Conservation (phyloP, 2,797 vertebrate genomes). For the Pangasius sanitwongsei region DNA sequence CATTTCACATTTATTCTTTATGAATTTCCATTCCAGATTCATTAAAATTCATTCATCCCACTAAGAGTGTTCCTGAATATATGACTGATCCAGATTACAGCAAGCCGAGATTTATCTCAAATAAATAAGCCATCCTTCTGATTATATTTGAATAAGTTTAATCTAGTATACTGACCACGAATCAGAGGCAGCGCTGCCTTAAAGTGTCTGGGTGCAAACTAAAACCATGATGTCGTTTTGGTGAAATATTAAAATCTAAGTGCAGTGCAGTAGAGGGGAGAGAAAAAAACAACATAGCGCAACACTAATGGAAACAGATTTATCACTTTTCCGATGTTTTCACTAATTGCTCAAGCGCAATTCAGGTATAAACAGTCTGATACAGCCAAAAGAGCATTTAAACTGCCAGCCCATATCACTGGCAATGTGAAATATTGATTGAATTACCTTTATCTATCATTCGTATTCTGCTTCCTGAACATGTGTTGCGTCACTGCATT, state of each 20-base stretch:
- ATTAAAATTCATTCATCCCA: background rate
- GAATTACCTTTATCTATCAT: background rate
- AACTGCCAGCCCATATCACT: background rate
- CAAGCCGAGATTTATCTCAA: background rate
- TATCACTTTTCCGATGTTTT: background rate
- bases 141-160: background rate
- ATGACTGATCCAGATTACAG: background rate
- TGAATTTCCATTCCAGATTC: background rate
- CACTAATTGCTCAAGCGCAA: background rate
- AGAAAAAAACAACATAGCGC: background rate
- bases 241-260: constrained; percentile 1
- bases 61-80: background rate
- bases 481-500: background rate
- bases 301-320: constrained; percentile 13
- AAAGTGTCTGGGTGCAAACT: background rate
- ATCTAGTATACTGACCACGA: background rate
- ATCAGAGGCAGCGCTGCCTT: background rate
- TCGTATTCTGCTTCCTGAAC: background rate
- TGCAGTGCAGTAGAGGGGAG: background rate
- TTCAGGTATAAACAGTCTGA: constrained; percentile 10
- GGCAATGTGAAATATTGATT: background rate
- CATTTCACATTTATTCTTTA: background rate
- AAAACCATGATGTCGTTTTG: background rate
- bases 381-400: background rate
- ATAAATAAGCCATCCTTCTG: background rate